These are phyloP conservation scores for Catamblyrhynchus diadema DNA, from an alignment of 2,797 vertebrate genomes.

Conservation along the genomic window DNA sequence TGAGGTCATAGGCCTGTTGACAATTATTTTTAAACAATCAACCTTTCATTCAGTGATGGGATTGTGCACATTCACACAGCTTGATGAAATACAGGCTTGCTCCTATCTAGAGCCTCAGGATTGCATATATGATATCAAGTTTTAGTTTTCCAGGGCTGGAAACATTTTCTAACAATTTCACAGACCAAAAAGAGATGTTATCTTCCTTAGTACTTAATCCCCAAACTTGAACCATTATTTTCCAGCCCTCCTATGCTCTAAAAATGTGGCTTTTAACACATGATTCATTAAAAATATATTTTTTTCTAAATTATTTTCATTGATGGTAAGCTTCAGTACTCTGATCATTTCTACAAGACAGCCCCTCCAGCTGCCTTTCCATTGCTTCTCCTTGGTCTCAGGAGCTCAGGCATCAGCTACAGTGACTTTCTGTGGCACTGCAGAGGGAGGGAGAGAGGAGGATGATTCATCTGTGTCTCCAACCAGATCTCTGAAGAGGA, in stretches of 20 bases:
- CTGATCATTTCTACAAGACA: background rate
- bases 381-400: background rate
- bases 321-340: background rate
- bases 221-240: background rate
- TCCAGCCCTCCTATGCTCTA: background rate
- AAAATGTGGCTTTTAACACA: background rate
- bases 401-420: background rate
- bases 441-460: background rate
- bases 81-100: background rate
- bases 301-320: background rate
- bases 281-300: background rate
- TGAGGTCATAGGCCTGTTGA: background rate
- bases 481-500: background rate
- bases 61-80: background rate
- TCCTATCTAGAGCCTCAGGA: background rate
- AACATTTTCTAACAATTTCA: background rate
- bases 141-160: background rate
- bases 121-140: background rate
- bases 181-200: background rate
- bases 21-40: slow-evolving; percentile 28
- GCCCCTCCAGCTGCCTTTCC: background rate
- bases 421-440: background rate
- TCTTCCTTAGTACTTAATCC: background rate
- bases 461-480: background rate
- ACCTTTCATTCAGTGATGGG: background rate